phyloP scores from a whole-genome alignment of 2,888 invertebrate genomes.

The Drosophila ustulata region DNA sequence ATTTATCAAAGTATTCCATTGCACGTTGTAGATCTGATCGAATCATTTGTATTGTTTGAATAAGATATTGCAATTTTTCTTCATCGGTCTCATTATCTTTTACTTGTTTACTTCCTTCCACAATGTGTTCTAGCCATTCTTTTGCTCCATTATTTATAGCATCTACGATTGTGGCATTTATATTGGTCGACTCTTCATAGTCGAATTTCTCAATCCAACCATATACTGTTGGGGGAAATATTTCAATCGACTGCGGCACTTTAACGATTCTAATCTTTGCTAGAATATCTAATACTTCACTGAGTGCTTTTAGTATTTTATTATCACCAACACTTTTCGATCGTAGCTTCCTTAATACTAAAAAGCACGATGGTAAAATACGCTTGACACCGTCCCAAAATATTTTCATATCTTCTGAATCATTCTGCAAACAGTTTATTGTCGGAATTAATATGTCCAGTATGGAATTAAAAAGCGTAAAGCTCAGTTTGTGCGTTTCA shows the following conservation, averaged over 20 bases:
- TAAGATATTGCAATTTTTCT: conserved; percentile 90
- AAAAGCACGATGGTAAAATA: conserved; percentile 91
- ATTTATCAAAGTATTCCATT: conserved; percentile 92
- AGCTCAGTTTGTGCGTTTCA: conserved; percentile 93
- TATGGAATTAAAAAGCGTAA: conserved; percentile 91
- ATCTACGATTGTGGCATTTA: conserved; percentile 88
- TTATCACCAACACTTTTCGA: conserved; percentile 91
- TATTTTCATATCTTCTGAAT: conserved; percentile 88
- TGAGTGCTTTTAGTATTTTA: conserved; percentile 89
- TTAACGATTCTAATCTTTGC: conserved; percentile 88
- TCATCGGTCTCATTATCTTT: conserved; percentile 87
- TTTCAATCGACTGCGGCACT: conserved; percentile 87
- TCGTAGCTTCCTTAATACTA: conserved; percentile 90
- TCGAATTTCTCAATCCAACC: conserved; percentile 86
- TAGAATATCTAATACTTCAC: conserved; percentile 90
- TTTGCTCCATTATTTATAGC: conserved; percentile 91
- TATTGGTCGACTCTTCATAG: conserved; percentile 85
- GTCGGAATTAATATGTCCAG: conserved; percentile 88
- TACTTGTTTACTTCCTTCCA: conserved; percentile 86
- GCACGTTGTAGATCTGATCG: conserved; percentile 92
- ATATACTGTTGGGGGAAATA: conserved; percentile 90
- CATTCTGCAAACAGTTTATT: conserved; percentile 86
- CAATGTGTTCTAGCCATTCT: conserved; percentile 92
- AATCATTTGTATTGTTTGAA: conserved; percentile 93
- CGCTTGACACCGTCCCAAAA: conserved; percentile 94